Evolutionary conservation across 2,113 vertebrate genomes (phyloP), one percentile per base, ranked within the genome.

Genomic region (Atlantisia rogersi): DNA sequence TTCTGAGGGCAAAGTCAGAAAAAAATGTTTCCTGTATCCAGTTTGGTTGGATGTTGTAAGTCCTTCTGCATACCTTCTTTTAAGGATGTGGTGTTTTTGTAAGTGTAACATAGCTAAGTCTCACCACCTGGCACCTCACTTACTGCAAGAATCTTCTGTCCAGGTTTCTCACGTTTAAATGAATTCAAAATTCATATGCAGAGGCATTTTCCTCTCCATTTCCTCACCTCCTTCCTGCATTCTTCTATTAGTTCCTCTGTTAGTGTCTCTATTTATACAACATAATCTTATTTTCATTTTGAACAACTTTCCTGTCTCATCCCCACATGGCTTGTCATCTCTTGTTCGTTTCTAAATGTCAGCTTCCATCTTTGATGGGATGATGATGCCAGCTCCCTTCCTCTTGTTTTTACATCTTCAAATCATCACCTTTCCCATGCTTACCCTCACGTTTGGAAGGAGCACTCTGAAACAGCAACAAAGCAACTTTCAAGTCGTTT

Each of bases 401-500:
- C 69, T 88, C 48, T 93, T 71, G 73, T 92, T 92, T 70, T 82
- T 65, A 92, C 58, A 12, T 94, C 58, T 95, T 88, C 77, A 83
- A 53, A 89, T 94, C 60, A 44, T 93, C 82, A 84, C 80, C 94
- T 94, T 96, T 95, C 62, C 77, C 17, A 16, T 78, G 40, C 88
- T 94, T 86, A 71, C 21, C 48, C 48, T 92, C 58, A 46, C 0
- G 6, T 94, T 89, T 93, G 88, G 90, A 92, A 91, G 28, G 62
- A 93, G 32, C 28, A 76, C 67, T 90, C 70, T 96, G 78, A 96
- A 94, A 92, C n/a, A 68, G 64, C 69, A 93, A 70, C 86, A 96
- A 96, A 92, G 65, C 52, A 94, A 73, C 94, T 95, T 96, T 92
- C 75, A 88, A 90, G 82, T 92, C 2, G 63, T 90, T 95, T 94